phyloP scores from a whole-genome alignment of 2,797 vertebrate species.

The Taeniopygia guttata region DNA sequence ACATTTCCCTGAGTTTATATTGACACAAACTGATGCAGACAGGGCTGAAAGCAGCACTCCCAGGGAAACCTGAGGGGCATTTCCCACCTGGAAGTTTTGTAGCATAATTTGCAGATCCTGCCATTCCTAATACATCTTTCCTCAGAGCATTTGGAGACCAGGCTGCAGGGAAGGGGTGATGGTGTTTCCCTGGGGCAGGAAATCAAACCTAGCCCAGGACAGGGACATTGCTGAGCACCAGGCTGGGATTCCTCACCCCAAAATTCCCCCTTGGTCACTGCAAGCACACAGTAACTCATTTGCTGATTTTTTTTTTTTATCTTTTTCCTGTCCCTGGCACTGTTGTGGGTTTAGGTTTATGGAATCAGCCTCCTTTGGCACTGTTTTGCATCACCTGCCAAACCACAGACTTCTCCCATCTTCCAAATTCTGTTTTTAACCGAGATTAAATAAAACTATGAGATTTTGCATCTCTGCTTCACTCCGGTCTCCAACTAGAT shows the following conservation, averaged over 20 bases:
- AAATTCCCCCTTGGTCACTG: not conserved
- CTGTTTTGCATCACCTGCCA: not conserved
- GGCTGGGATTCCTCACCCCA: not conserved
- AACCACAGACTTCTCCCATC: rapidly evolving
- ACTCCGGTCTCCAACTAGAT: not conserved
- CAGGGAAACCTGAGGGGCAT: not conserved
- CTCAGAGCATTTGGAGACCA: not conserved
- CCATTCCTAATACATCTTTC: not conserved
- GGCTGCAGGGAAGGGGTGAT: not conserved
- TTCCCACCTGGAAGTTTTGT: not conserved
- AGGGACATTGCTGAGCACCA: not conserved
- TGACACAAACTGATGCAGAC: not conserved
- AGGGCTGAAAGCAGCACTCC: not conserved
- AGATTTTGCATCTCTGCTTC: not conserved
- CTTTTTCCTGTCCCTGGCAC: not conserved
- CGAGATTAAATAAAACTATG: not conserved
- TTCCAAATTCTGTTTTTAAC: not conserved
- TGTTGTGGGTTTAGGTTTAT: not conserved
- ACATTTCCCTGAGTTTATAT: not conserved
- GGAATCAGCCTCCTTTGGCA: not conserved
- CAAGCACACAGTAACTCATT: not conserved
- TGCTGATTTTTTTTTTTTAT: not conserved
- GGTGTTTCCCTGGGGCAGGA: not conserved
- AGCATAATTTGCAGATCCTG: not conserved
- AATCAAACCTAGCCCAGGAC: not conserved